Conservation (phyloP, 2,797 vertebrate genomes). For the Discoglossus pictus region DNA sequence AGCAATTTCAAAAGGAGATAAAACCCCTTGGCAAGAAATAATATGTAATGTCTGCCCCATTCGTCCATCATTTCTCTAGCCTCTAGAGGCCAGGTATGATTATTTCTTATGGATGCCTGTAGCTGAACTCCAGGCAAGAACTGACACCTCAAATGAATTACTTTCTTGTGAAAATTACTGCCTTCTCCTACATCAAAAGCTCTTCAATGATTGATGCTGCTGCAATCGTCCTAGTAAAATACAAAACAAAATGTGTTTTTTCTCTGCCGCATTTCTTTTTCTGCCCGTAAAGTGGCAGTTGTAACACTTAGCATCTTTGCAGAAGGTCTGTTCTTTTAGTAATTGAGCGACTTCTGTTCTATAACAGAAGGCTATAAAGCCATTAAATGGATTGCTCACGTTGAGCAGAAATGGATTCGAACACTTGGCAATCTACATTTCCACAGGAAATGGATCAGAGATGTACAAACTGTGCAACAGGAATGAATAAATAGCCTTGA, state of each 20-base stretch:
- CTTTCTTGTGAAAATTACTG: slow-evolving; percentile 28
- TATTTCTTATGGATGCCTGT: slow-evolving; percentile 31
- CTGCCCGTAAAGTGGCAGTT: slow-evolving; percentile 34
- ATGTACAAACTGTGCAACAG: slow-evolving; percentile 25
- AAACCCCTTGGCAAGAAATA: slow-evolving; percentile 13
- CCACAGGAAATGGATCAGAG: slow-evolving; percentile 39
- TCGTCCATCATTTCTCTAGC: slow-evolving; percentile 24
- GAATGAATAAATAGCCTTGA: slow-evolving; percentile 32
- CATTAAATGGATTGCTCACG: slow-evolving; percentile 38
- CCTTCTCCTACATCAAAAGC: slow-evolving; percentile 24
- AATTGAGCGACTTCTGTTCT: slow-evolving; percentile 43
- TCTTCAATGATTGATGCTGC: slow-evolving; percentile 33
- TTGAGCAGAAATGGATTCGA: slow-evolving; percentile 32
- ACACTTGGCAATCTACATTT: slow-evolving; percentile 34
- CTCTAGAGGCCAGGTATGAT: slow-evolving; percentile 37
- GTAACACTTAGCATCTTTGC: slow-evolving; percentile 28
- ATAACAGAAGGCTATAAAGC: slow-evolving; percentile 45
- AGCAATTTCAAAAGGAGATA: background rate
- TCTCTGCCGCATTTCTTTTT: background rate
- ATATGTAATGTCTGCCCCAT: slow-evolving; percentile 15
- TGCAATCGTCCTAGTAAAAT: slow-evolving; percentile 28
- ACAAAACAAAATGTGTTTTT: slow-evolving; percentile 16
- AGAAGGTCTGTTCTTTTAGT: slow-evolving; percentile 43
- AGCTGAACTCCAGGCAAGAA: slow-evolving; percentile 28
- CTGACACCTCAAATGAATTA: slow-evolving; percentile 42